phyloP scores from a whole-genome alignment of 2,797 vertebrate genomes.

The Chloroceryle inda region DNA sequence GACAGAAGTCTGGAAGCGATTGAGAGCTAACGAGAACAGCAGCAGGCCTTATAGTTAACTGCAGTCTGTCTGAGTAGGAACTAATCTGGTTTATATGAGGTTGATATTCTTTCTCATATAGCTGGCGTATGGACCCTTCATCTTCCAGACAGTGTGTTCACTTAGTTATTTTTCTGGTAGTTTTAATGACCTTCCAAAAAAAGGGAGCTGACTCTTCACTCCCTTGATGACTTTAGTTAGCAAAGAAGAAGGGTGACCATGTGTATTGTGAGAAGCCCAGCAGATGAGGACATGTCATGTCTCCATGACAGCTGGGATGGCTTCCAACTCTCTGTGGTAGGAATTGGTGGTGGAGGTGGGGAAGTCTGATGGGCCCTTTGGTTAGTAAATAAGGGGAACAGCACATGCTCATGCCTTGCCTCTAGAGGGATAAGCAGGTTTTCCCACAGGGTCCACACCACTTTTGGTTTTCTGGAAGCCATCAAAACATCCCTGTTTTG shows the following conservation, averaged over 20 bases:
- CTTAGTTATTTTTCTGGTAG: neutral
- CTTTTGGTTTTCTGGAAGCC: neutral
- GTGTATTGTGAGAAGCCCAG: neutral
- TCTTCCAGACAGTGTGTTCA: neutral
- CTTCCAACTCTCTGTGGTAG: neutral
- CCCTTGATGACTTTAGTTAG: neutral
- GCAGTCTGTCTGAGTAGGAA: neutral
- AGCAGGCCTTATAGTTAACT: conserved; percentile 3
- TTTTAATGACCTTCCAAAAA: neutral
- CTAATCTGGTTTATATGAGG: conserved; percentile 20
- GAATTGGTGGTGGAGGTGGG: neutral
- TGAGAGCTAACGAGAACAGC: neutral
- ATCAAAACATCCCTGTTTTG: conserved; percentile 19
- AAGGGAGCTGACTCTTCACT: neutral
- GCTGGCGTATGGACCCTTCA: neutral
- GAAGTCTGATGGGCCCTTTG: neutral
- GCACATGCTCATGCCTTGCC: neutral
- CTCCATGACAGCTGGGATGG: neutral
- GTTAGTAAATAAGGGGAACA: neutral
- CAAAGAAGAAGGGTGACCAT: neutral
- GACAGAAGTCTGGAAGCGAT: neutral
- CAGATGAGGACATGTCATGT: neutral
- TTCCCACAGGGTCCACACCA: neutral
- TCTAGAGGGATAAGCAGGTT: neutral
- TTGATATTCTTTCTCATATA: neutral